A percentile compares a stretch with the other conserved stretches of the same genome.
Evolutionary conservation across 2,888 invertebrate species (phyloP).

Genomic region (Chrysolina americana): DNA sequence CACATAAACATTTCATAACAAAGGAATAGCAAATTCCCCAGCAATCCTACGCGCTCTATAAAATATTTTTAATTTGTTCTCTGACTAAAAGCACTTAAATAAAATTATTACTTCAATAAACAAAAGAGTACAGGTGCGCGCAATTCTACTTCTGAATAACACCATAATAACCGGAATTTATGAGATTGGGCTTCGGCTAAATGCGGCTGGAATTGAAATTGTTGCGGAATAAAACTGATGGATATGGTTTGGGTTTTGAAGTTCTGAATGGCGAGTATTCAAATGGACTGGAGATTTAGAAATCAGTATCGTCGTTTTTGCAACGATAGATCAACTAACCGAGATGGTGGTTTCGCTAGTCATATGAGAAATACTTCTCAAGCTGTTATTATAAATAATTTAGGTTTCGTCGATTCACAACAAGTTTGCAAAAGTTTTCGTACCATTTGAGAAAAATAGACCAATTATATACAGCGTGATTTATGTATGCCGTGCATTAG

Average conservation of each 20-base stretch:
- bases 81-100: conserved; percentile 31
- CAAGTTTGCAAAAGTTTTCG: too few relatives aligned
- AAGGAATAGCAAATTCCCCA: not conserved
- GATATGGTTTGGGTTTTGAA: conserved; percentile 15
- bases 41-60: not conserved
- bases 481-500: too few relatives aligned
- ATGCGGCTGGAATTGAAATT: conserved; percentile 20
- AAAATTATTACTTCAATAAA: conserved; percentile 39
- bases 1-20: too few relatives aligned
- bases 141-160: conserved; percentile 36
- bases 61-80: conserved; percentile 33
- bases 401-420: too few relatives aligned
- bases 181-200: conserved; percentile 19
- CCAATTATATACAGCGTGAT: too few relatives aligned
- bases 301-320: too few relatives aligned
- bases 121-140: conserved; percentile 40
- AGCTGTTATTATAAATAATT: too few relatives aligned
- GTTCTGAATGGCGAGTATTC: conserved; percentile 2
- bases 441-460: too few relatives aligned
- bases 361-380: too few relatives aligned
- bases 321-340: too few relatives aligned
- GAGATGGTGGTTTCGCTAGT: too few relatives aligned
- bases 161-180: conserved; percentile 34
- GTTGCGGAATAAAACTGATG: conserved; percentile 67
- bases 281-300: not conserved